These are phyloP conservation scores for Parazoanthus atlanticus DNA, from an alignment of 92 coral and sea anemone genomes.

Conservation along the genomic window DNA sequence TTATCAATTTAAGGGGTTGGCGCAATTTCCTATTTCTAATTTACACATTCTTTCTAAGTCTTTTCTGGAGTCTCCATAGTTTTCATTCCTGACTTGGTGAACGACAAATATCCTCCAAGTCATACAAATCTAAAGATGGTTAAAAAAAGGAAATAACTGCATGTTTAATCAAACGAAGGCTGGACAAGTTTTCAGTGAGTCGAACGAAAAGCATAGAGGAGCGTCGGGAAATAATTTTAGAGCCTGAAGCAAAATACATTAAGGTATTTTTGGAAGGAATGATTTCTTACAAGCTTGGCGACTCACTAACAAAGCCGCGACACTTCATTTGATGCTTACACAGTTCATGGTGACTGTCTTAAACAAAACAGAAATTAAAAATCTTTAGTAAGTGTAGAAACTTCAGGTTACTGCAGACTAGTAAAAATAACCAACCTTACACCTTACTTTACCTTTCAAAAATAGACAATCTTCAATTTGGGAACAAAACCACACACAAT, in stretches of 20 bases:
- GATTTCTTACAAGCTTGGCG: not conserved
- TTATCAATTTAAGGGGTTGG: not conserved
- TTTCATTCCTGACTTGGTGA: not conserved
- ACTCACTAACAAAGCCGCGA: not conserved
- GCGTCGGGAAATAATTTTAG: not conserved
- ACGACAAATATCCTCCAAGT: not conserved
- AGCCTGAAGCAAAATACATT: not conserved
- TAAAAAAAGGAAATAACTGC: not conserved
- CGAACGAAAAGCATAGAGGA: not conserved
- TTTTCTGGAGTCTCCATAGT: not conserved
- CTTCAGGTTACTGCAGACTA: not conserved
- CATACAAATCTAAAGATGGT: not conserved
- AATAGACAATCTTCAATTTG: not conserved
- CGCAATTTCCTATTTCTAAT: not conserved
- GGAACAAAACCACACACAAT: too few species aligned
- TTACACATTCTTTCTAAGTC: not conserved
- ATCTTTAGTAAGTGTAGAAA: not conserved
- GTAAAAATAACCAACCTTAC: too few species aligned
- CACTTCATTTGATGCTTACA: not conserved
- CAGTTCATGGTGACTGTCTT: not conserved
- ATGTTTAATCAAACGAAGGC: not conserved
- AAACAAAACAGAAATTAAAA: not conserved
- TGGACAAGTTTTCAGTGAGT: not conserved
- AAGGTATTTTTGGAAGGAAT: not conserved
- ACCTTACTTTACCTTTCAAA: too few species aligned